Percentiles rank a stretch among this genome's conserved stretches.
These are phyloP conservation scores for Calliopsis andreniformis DNA, from an alignment of 1,140 invertebrate genomes.

Conservation along the genomic window DNA sequence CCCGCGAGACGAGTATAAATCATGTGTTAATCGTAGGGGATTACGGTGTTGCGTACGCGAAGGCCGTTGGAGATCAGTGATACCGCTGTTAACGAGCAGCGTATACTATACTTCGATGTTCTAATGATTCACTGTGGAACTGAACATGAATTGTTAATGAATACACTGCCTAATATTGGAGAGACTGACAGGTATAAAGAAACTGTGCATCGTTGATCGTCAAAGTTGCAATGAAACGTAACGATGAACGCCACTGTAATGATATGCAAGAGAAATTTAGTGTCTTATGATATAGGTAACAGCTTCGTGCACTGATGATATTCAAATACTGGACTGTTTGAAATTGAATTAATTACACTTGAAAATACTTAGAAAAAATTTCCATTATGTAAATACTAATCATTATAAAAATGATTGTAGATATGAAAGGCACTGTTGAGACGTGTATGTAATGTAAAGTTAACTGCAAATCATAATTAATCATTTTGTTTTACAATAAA, in stretches of 20 bases:
- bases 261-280: too few relatives aligned
- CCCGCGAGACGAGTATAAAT: background rate
- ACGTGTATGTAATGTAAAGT: too few relatives aligned
- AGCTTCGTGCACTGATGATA: background rate
- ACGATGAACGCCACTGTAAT: too few relatives aligned
- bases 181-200: background rate
- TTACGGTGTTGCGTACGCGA: slow-evolving; percentile 37
- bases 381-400: too few relatives aligned
- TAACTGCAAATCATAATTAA: too few relatives aligned
- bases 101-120: background rate
- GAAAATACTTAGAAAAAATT: too few relatives aligned
- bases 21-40: slow-evolving; percentile 10
- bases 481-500: too few relatives aligned
- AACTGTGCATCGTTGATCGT: background rate
- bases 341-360: too few relatives aligned
- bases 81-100: slow-evolving; percentile 36
- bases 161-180: background rate
- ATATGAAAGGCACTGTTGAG: too few relatives aligned
- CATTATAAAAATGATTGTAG: too few relatives aligned
- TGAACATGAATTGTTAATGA: slow-evolving; percentile 36
- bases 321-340: too few relatives aligned
- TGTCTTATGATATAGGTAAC: too few relatives aligned
- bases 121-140: slow-evolving; percentile 32
- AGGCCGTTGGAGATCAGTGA: slow-evolving; percentile 40
- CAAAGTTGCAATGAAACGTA: background rate